Evolutionary conservation across 2,797 vertebrate genomes (phyloP).

Genomic region (Sternarchorhynchus goeldii): DNA sequence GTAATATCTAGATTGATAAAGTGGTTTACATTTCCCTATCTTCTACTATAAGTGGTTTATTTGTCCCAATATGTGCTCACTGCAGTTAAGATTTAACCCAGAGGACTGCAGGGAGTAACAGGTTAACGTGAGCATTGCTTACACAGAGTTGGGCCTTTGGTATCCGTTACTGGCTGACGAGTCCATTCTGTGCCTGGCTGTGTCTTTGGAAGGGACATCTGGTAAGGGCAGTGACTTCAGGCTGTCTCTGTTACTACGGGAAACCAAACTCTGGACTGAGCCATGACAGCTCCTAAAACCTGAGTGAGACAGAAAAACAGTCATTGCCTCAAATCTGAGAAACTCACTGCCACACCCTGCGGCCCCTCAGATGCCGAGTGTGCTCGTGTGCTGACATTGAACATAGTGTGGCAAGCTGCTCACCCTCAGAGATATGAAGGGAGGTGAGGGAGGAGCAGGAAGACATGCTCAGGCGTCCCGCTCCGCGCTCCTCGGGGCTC

Average conservation of each 20-base stretch:
- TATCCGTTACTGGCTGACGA: slow-evolving; percentile 87
- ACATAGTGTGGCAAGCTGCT: neutral
- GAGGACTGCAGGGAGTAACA: neutral
- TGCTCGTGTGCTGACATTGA: too few species aligned
- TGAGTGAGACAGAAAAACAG: slow-evolving; percentile 55
- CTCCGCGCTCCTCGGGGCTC: slow-evolving; percentile 60
- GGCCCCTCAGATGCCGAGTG: too few species aligned
- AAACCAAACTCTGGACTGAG: slow-evolving; percentile 91
- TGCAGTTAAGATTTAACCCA: neutral
- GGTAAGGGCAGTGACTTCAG: slow-evolving; percentile 77
- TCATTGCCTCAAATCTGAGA: neutral
- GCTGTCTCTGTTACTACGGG: slow-evolving; percentile 81
- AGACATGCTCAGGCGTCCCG: slow-evolving; percentile 75
- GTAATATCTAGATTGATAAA: too few species aligned
- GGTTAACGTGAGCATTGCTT: slow-evolving; percentile 66
- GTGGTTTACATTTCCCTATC: too few species aligned
- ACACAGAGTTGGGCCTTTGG: slow-evolving; percentile 91
- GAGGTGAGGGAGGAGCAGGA: slow-evolving; percentile 89
- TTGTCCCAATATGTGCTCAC: too few species aligned
- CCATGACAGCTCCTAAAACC: slow-evolving; percentile 92
- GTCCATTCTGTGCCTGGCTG: slow-evolving; percentile 75
- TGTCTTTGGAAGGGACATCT: slow-evolving; percentile 82
- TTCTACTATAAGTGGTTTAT: too few species aligned
- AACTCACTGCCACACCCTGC: neutral
- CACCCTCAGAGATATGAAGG: slow-evolving; percentile 84